Percentiles rank a stretch among this genome's conserved stretches.
Conservation (phyloP, 2,888 invertebrate species). For the Caenorhabditis virilis region DNA sequence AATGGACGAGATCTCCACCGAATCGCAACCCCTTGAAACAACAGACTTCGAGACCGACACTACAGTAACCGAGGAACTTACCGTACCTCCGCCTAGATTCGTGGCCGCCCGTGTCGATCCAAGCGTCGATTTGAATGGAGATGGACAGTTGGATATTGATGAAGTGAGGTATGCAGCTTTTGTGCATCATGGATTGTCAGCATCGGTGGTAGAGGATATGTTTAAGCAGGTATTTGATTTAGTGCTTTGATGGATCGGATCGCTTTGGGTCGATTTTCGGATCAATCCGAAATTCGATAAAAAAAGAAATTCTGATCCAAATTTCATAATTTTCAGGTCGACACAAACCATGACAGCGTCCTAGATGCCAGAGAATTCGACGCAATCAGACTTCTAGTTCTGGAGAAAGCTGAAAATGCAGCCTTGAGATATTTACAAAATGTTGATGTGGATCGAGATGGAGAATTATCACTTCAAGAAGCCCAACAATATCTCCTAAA, state of each 20-base stretch:
- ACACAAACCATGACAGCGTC: conserved; percentile 40
- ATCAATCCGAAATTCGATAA: conserved; percentile 5
- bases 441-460: conserved; percentile 62
- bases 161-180: conserved; percentile 67
- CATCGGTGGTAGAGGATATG: conserved; percentile 63
- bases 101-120: conserved; percentile 53
- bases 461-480: conserved; percentile 57
- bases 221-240: conserved; percentile 57
- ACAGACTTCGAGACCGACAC: no score
- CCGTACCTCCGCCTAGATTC: conserved; percentile 1
- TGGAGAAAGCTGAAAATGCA: conserved; percentile 67
- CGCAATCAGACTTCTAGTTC: conserved; percentile 60
- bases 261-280: background rate
- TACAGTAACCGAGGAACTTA: conserved; percentile 1
- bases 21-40: background rate
- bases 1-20: no score
- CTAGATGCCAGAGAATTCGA: conserved; percentile 57
- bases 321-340: conserved; percentile 31
- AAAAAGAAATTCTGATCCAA: background rate
- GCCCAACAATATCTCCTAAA: conserved; percentile 64
- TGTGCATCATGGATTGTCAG: conserved; percentile 64
- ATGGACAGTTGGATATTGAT: conserved; percentile 59
- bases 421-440: conserved; percentile 62
- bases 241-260: background rate
- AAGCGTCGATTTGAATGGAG: conserved; percentile 61